These are phyloP conservation scores for Anarsia innoxiella DNA, from an alignment of 2,888 invertebrate genomes.

Conservation along the genomic window DNA sequence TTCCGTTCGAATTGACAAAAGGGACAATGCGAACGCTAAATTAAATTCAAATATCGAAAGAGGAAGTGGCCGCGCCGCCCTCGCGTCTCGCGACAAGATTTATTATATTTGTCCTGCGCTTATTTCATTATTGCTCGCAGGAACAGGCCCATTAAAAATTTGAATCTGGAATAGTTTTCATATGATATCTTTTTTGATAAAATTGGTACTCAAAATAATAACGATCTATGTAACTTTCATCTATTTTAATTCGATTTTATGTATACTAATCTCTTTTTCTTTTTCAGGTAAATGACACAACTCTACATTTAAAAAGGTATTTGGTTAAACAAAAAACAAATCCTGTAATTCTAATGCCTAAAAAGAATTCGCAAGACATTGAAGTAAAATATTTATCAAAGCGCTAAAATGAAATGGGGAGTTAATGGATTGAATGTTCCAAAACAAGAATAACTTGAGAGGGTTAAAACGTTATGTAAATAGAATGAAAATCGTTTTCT, in stretches of 20 bases:
- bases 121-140: slow-evolving; percentile 70
- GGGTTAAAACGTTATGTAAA: slow-evolving; percentile 56
- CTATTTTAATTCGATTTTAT: no score
- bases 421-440: slow-evolving; percentile 50
- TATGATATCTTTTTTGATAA: no score
- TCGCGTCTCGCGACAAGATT: slow-evolving; percentile 64
- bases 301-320: no score
- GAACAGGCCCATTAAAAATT: slow-evolving; percentile 45
- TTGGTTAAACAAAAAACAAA: neutral
- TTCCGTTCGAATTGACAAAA: slow-evolving; percentile 47
- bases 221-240: no score
- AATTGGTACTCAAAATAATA: no score
- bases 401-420: slow-evolving; percentile 23
- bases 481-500: slow-evolving; percentile 54
- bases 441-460: slow-evolving; percentile 45
- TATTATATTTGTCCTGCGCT: slow-evolving; percentile 74
- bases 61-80: slow-evolving; percentile 67
- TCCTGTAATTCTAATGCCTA: neutral
- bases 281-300: no score
- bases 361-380: neutral
- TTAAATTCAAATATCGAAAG: slow-evolving; percentile 75
- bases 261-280: no score
- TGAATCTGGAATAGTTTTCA: slow-evolving; percentile 33
- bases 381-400: slow-evolving; percentile 18
- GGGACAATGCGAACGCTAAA: slow-evolving; percentile 64